phyloP scores from a whole-genome alignment of 2,113 vertebrate genomes.

The Eulacestoma nigropectus region DNA sequence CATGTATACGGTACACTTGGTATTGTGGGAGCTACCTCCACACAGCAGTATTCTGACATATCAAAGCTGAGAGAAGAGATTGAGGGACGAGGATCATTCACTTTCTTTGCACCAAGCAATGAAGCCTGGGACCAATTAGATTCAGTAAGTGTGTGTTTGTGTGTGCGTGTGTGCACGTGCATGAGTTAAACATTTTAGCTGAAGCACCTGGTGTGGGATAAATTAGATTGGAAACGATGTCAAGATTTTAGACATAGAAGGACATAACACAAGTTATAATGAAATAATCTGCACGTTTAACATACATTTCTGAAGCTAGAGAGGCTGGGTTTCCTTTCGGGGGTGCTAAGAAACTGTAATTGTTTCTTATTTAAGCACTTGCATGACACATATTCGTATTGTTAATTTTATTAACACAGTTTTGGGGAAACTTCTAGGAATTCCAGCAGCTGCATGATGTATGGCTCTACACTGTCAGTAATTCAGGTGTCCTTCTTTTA shows the following conservation, averaged over 20 bases:
- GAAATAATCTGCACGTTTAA: background rate
- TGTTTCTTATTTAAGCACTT: background rate
- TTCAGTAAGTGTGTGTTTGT: constrained; percentile 70
- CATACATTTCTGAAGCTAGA: background rate
- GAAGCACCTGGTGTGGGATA: background rate
- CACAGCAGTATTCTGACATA: constrained; percentile 82
- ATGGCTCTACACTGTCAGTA: background rate
- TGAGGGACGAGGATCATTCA: constrained; percentile 89
- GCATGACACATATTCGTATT: background rate
- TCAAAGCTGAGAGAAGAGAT: constrained; percentile 88
- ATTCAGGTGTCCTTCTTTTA: background rate
- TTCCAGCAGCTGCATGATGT: background rate
- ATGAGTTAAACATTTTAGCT: background rate
- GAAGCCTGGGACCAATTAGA: constrained; percentile 91
- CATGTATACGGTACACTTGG: constrained; percentile 89
- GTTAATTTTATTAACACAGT: background rate
- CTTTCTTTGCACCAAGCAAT: constrained; percentile 93
- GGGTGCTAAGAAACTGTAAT: background rate
- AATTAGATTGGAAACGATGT: background rate
- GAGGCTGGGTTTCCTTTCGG: background rate
- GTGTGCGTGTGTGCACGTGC: fast-evolving
- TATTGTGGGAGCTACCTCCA: constrained; percentile 83
- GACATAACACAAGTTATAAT: background rate
- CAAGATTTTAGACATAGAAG: background rate
- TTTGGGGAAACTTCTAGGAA: background rate